Percentiles rank a stretch among this genome's conserved stretches.
Conservation (phyloP, 2,888 invertebrate genomes). For the Andrena dorsata region DNA sequence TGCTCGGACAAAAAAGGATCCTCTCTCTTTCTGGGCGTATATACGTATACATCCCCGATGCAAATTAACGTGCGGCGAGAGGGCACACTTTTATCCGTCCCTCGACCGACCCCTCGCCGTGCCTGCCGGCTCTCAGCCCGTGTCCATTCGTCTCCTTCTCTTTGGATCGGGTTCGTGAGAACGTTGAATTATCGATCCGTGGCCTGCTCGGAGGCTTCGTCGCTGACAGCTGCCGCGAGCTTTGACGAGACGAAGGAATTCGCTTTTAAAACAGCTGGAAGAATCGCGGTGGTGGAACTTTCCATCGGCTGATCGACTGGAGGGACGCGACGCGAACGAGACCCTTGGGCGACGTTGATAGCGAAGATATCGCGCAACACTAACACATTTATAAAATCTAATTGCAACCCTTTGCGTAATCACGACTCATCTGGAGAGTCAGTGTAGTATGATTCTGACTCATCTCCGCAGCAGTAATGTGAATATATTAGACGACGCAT, state of each 20-base stretch:
- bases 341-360: background rate
- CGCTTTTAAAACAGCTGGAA: conserved; percentile 21
- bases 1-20: conserved; percentile 51
- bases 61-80: conserved; percentile 60
- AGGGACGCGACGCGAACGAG: background rate
- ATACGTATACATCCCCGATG: conserved; percentile 53
- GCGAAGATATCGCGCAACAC: too few species aligned
- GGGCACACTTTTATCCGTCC: conserved; percentile 39
- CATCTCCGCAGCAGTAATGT: too few species aligned
- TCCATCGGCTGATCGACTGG: too few species aligned
- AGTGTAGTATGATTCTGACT: too few species aligned
- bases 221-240: conserved; percentile 49
- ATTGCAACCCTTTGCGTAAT: too few species aligned
- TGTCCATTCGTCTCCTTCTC: conserved; percentile 53
- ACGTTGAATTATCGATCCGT: conserved; percentile 69
- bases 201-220: conserved; percentile 44
- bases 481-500: too few species aligned
- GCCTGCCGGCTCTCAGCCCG: conserved; percentile 9
- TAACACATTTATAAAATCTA: too few species aligned
- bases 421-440: too few species aligned
- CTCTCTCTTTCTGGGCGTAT: conserved; percentile 6
- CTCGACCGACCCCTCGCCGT: conserved; percentile 13
- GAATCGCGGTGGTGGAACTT: background rate
- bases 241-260: conserved; percentile 43
- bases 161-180: conserved; percentile 50